Evolutionary conservation across 2,888 invertebrate genomes (phyloP), one percentile per base, ranked within the genome.

Genomic region (Andricus curvator): DNA sequence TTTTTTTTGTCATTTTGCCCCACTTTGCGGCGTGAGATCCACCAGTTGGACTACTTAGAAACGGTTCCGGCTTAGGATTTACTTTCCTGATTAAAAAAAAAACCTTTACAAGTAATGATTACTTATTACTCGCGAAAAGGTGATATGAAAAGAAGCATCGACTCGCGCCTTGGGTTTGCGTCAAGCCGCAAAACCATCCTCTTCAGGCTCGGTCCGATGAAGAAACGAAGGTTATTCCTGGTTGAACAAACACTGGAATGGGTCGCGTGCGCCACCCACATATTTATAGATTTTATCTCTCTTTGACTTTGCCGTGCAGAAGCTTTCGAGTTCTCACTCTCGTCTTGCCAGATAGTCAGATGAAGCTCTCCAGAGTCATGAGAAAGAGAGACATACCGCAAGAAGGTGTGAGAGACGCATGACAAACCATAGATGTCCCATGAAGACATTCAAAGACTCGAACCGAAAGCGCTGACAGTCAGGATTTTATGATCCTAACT

Each of bases 271-370:
- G 91, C 91, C 91, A 89, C 91, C 92, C 90, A 91, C 91, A 92
- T 92, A 92, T 92, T 92, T 92, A 92, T 92, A 92, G 92, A 92
- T 91, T 92, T 92, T 92, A 92, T 92, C 91, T 92, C 89, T 90
- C 85, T 85, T 83, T 82, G 80, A 83, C 85, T 82, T 44, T 6
- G 81, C 70, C 80, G 80, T 83, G 80, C 81, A 83, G 81, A 67
- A 83, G 82, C 85, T 84, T 84, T 80, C 80, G 80, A 84, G 84
- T 60, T 80, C 78, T 80, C 83, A 81, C 67, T 80, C 78, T 80
- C 81, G 81, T 82, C 80, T 82, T 82, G 79, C 78, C 78, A 81
- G 78, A 80, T 81, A 76, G 79, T 79, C 81, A 80, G 82, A 56
- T 56, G 56, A 56, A n/a, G 33, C 29, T 56, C 15, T 44, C n/a